These are phyloP conservation scores for Xanthorhoe spadicearia DNA, from an alignment of 2,888 invertebrate genomes.

Conservation along the genomic window DNA sequence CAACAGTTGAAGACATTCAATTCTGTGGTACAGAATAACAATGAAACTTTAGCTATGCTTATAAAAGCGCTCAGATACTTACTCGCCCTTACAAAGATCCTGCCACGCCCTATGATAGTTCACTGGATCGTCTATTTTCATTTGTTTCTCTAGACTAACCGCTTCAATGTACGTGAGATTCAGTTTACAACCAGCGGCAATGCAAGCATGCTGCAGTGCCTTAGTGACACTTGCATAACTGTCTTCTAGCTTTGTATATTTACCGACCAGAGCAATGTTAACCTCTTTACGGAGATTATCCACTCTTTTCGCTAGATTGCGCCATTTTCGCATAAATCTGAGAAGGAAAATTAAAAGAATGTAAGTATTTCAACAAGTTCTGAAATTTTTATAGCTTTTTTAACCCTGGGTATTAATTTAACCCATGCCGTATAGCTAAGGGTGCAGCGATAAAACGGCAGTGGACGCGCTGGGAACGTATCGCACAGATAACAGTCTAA, in stretches of 20 bases:
- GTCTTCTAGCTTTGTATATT: slow-evolving; percentile 98
- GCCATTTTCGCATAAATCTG: slow-evolving; percentile 95
- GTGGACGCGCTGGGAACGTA: background rate
- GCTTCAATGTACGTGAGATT: slow-evolving; percentile 96
- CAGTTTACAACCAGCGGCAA: slow-evolving; percentile 93
- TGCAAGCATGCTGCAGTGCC: slow-evolving; percentile 96
- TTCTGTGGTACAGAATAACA: too few relatives aligned
- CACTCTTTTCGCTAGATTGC: slow-evolving; percentile 92
- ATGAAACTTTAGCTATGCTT: background rate
- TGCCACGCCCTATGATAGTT: slow-evolving; percentile 97
- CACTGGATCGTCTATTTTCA: slow-evolving; percentile 90
- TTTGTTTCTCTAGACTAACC: slow-evolving; percentile 92
- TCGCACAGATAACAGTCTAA: background rate
- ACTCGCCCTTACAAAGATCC: slow-evolving; percentile 93
- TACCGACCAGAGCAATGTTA: slow-evolving; percentile 96
- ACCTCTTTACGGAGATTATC: slow-evolving; percentile 94
- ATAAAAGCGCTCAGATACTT: slow-evolving; percentile 62
- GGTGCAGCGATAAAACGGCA: too few relatives aligned
- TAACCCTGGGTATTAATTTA: too few relatives aligned
- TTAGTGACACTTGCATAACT: slow-evolving; percentile 98
- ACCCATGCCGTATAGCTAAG: too few relatives aligned
- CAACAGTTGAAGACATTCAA: too few relatives aligned
- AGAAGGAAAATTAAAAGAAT: background rate
- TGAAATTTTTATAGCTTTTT: too few relatives aligned
- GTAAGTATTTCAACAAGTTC: background rate